Evolutionary conservation across 2,888 invertebrate genomes (phyloP), one percentile per base, ranked within the genome.

Genomic region (Minunthozetes semirufus): DNA sequence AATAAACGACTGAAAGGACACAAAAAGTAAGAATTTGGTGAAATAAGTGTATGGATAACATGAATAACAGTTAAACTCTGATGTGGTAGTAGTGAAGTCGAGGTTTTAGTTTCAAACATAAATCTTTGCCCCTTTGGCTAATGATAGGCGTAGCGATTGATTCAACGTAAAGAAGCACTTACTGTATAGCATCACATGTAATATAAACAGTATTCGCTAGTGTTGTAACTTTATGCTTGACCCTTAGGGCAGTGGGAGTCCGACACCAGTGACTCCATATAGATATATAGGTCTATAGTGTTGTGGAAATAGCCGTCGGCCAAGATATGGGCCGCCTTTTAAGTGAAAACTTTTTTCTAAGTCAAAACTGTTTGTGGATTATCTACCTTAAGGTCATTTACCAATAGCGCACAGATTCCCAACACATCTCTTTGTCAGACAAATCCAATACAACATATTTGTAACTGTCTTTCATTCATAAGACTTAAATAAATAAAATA

Each of bases 371-470:
- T 15, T 63, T 38, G 63, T 63, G 63, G 63, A 63, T 63, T 63
- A 63, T 63, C 63, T 63, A 63, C 63, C 63, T 63, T 63, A 63
- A 63, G 63, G 63, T 63, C 63, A 63, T 63, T 63, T 63, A 63
- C 63, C 50, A n/a, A 61, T 33, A 63, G 63, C n/a, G 27, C 63
- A 63, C 33, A 13, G 63, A 63, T 63, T 63, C 15, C 19, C 63
- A 25, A 11, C 56, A 59, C 19, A 11, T 11, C 56, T 33, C 29
- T 29, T 63, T 63, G 63, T 63, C 29, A 63, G 29, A 25, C n/a
- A 56, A 53, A n/a, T 17, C 53, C 53, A 63, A 61, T 27, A 61
- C 27, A 27, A 61, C 25, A 61, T 61, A 61, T 61, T 61, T 27
- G 27, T 25, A 27, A 25, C 19, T 63, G 17, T 63, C 63, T 63